Conservation (phyloP, 2,888 invertebrate genomes). For the Unio delphinus region DNA sequence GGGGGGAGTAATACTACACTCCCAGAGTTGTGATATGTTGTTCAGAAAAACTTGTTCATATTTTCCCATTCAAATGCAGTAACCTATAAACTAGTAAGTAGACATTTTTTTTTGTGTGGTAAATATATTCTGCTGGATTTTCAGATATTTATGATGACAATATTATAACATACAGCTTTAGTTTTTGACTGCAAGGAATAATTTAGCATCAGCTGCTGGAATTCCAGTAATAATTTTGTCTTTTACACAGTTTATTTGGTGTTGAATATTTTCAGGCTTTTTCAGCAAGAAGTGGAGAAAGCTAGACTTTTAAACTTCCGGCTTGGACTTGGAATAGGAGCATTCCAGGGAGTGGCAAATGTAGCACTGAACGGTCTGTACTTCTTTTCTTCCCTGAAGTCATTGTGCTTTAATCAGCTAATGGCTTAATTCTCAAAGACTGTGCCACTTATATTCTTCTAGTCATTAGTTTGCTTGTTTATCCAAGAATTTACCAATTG, state of each 20-base stretch:
- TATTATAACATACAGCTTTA: no score
- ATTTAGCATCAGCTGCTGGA: neutral
- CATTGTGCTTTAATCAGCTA: no score
- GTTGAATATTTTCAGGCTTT: constrained; percentile 69
- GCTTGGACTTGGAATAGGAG: constrained; percentile 90
- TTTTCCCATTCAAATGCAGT: no score
- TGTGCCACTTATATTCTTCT: neutral
- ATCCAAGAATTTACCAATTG: no score
- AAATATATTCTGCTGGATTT: neutral
- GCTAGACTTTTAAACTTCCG: constrained; percentile 83
- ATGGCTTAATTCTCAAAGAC: neutral
- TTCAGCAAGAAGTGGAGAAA: constrained; percentile 80
- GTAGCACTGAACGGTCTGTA: constrained; percentile 74
- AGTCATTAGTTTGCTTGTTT: no score
- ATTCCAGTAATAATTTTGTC: neutral
- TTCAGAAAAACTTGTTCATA: no score
- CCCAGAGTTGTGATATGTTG: no score
- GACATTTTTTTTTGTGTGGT: no score
- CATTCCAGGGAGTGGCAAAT: constrained; percentile 88
- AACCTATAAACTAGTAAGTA: no score
- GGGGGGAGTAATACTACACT: no score
- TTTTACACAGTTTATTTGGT: neutral
- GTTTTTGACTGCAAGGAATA: no score
- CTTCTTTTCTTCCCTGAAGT: neutral
- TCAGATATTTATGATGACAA: neutral